These are phyloP conservation scores for Oncorhynchus kisutch DNA, from an alignment of 2,113 vertebrate genomes.

Conservation along the genomic window DNA sequence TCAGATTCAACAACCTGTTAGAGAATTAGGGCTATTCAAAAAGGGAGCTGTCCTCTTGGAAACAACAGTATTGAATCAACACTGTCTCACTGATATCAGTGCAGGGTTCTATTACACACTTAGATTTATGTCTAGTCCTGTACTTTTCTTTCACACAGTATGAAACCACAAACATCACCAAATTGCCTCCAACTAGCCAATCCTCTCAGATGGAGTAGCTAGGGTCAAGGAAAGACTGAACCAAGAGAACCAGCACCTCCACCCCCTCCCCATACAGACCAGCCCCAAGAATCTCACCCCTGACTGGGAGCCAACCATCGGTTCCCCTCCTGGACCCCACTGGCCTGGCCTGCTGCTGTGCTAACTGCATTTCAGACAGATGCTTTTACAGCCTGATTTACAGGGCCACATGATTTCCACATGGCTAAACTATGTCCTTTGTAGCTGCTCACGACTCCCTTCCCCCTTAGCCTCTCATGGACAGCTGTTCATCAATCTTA, in stretches of 20 bases:
- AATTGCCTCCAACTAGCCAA: background rate
- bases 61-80: too few relatives aligned
- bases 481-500: conserved; percentile 35
- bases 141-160: too few relatives aligned
- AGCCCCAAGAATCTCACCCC: background rate
- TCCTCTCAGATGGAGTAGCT: background rate
- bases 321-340: too few relatives aligned
- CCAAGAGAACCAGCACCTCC: too few relatives aligned
- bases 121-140: too few relatives aligned
- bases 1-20: too few relatives aligned
- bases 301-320: too few relatives aligned
- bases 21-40: too few relatives aligned
- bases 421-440: conserved; percentile 42
- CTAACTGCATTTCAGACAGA: conserved; percentile 49
- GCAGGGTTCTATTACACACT: background rate
- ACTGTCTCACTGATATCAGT: background rate
- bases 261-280: background rate
- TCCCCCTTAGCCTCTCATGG: background rate
- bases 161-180: too few relatives aligned
- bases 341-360: conserved; percentile 2
- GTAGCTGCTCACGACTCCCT: conserved; percentile 24
- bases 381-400: conserved; percentile 67
- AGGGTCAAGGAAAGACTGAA: background rate
- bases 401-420: conserved; percentile 50
- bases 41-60: too few relatives aligned